Percentiles rank a stretch among this genome's conserved stretches.
Conservation (phyloP, 2,888 invertebrate species). For the Papilio protenor region DNA sequence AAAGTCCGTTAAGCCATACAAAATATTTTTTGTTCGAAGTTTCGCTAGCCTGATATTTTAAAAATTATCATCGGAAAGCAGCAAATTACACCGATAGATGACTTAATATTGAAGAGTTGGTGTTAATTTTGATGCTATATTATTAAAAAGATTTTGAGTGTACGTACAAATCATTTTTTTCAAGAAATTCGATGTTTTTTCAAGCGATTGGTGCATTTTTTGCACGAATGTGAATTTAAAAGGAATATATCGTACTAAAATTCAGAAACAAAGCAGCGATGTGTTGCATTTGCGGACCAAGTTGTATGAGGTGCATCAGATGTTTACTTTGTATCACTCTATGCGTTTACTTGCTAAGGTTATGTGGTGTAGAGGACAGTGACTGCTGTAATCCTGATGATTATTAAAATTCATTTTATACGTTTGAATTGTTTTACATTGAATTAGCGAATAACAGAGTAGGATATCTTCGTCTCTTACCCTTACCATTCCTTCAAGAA, state of each 20-base stretch:
- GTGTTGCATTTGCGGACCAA: constrained; percentile 68
- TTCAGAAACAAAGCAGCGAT: constrained; percentile 50
- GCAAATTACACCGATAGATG: background rate
- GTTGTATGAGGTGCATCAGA: constrained; percentile 68
- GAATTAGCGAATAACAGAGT: background rate
- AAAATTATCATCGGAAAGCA: background rate
- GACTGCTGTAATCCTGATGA: constrained; percentile 58
- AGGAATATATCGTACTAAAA: background rate
- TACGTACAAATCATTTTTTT: background rate
- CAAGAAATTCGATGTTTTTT: background rate
- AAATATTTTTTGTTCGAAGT: too few species aligned
- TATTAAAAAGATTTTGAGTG: background rate
- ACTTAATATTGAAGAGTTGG: background rate
- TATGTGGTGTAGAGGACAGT: constrained; percentile 73
- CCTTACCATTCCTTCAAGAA: too few species aligned
- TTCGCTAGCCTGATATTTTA: too few species aligned
- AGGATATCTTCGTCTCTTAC: background rate
- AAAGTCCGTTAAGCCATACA: too few species aligned
- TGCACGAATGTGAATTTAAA: background rate
- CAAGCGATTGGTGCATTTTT: background rate
- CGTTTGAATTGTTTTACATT: constrained; percentile 18
- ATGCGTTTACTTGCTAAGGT: constrained; percentile 65
- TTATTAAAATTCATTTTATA: constrained; percentile 32
- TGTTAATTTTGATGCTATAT: background rate
- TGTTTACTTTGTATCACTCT: constrained; percentile 70